A percentile compares a stretch with the other conserved stretches of the same genome.
Conservation (phyloP, 2,113 vertebrate species). For the Pandion haliaetus region DNA sequence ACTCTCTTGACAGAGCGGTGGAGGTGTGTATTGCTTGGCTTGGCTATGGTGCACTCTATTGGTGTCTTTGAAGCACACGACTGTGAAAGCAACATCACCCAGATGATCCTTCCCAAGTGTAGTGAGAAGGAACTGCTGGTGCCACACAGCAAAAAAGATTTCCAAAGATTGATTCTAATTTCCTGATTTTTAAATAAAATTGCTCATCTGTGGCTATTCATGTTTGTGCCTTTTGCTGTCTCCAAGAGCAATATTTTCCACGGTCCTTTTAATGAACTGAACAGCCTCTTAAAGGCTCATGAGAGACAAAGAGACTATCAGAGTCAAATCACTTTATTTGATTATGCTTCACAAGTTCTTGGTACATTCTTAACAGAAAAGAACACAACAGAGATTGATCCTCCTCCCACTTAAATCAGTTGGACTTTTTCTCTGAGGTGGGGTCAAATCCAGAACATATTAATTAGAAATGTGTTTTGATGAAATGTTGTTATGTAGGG, state of each 20-base stretch:
- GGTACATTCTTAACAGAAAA: background rate
- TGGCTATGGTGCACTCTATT: background rate
- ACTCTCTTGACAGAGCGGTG: background rate
- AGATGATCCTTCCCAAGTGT: background rate
- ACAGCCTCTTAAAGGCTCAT: background rate
- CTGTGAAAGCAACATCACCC: background rate
- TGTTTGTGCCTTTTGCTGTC: background rate
- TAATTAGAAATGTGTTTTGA: conserved; percentile 17
- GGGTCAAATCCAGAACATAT: background rate
- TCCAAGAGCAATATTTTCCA: conserved; percentile 41
- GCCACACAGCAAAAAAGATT: background rate
- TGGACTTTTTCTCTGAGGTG: background rate
- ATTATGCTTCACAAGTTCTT: background rate
- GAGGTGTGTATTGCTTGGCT: background rate
- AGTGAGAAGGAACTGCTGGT: background rate
- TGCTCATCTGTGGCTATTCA: conserved; percentile 13
- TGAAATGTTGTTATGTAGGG: background rate
- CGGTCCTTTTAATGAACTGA: conserved; percentile 29
- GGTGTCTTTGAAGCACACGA: rapidly evolving
- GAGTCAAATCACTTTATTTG: conserved; percentile 10
- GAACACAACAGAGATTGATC: background rate
- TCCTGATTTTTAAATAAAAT: background rate
- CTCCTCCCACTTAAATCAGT: background rate
- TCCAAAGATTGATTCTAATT: background rate
- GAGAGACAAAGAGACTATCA: conserved; percentile 1